Percentiles rank a stretch among this genome's conserved stretches.
phyloP scores from a whole-genome alignment of 1,140 invertebrate genomes.

The Hetaerina americana region DNA sequence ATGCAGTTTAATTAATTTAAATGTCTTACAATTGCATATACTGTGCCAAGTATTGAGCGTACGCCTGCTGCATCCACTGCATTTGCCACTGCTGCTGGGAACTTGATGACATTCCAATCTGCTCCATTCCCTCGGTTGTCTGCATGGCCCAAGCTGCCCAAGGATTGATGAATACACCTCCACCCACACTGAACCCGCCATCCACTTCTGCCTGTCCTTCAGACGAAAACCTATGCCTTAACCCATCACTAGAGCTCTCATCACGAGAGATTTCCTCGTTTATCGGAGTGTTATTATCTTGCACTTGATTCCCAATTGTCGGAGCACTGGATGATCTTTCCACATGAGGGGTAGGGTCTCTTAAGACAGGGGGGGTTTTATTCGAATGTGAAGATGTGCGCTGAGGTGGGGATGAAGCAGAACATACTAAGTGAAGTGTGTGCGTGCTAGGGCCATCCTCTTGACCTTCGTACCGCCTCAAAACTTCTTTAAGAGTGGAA shows the following conservation, averaged over 20 bases:
- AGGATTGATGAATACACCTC: background rate
- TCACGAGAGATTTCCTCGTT: background rate
- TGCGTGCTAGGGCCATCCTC: slow-evolving; percentile 55
- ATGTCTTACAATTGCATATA: slow-evolving; percentile 65
- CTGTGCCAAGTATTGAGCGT: slow-evolving; percentile 70
- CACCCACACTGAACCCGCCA: background rate
- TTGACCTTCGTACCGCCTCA: slow-evolving; percentile 57
- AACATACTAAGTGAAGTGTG: slow-evolving; percentile 72
- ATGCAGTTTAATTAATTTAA: too few species aligned
- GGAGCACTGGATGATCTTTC: background rate
- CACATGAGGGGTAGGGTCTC: background rate
- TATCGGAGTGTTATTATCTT: background rate
- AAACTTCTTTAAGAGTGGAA: slow-evolving; percentile 61
- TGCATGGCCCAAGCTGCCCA: background rate
- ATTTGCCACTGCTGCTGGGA: slow-evolving; percentile 34
- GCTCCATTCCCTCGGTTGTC: background rate
- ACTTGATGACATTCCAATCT: background rate
- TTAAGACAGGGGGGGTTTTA: too few species aligned
- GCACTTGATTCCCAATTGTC: background rate
- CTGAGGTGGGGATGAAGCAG: slow-evolving; percentile 23
- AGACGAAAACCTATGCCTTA: background rate
- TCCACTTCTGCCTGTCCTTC: background rate
- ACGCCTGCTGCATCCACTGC: slow-evolving; percentile 70
- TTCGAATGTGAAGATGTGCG: background rate
- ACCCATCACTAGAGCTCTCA: background rate